Evolutionary conservation across 2,797 vertebrate genomes (phyloP), one percentile per base, ranked within the genome.

Genomic region (Onychomys leucogaster): DNA sequence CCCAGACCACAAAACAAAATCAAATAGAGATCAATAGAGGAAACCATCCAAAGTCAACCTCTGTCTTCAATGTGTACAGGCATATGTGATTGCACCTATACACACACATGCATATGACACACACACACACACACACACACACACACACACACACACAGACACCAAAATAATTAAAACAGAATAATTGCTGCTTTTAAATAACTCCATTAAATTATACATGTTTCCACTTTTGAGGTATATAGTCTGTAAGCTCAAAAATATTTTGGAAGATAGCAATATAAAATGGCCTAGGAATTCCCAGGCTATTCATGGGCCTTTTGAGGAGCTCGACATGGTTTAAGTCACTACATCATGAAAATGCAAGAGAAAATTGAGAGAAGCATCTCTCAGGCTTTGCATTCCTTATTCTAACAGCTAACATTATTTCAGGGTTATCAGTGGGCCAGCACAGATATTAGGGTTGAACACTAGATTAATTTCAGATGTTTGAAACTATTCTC

Each of bases 401-500:
- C 12, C 27, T 87, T 90, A 1, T 76, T 93, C 23, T 77, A 11
- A 89, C 10, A 75, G 61, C 75, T 89, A 67, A 61, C 52, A 57
- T 59, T 83, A 78, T 37, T 32, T 84, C 32, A 86, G 23, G 37
- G 9, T 91, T 63, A 91, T 95, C 41, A 84, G 29, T 14, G 49
- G 65, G 43, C 13, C 4, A 93, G 10, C 6, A 37, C 3, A 76
- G 21, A 69, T 61, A 82, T 49, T 69, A 89, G n/a, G 2, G 12
- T 63, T 91, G 41, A 67, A 52, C 55, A 71, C 0, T 86, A 32
- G 34, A 67, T 94, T 87, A 83, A 91, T 89, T 84, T 96, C 91
- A 97, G 55, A 86, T 96, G 67, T 90, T 87, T 96, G 43, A 52
- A 87, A 84, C 25, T 71, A 32, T 90, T 91, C 34, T 84, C 32